Evolutionary conservation across 2,888 invertebrate species (phyloP), one percentile per base, ranked within the genome.

Genomic region (Platerodrilus igneus): DNA sequence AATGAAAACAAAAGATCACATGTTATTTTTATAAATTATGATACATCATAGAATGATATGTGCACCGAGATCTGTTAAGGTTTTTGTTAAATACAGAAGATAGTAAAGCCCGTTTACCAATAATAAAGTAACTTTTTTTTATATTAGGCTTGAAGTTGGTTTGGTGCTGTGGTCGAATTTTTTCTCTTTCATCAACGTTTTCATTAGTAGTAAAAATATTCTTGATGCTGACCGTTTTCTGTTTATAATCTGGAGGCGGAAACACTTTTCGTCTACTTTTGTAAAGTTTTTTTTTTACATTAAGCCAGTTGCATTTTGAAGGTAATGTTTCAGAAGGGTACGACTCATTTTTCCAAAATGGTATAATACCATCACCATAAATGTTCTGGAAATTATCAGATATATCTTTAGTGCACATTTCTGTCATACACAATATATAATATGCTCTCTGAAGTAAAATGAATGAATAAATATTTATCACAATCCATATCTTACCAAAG

Each of bases 11-110:
- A n/a, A n/a, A n/a, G n/a, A n/a, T n/a, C n/a, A n/a, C n/a, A n/a
- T n/a, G n/a, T n/a, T n/a, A n/a, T n/a, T n/a, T n/a, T 56, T 56
- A 63, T 34, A 64, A 55, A 47, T 57, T 59, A 54, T 59, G 59
- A 36, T 46, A 49, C 40, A 59, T 50, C 40, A 64, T 47, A 15
- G 58, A 57, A 44, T 64, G 62, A 48, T 59, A 56, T 28, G 36
- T 51, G 56, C 61, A 63, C 17, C 42, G 43, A 9, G 25, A 31
- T 33, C 44, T 49, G 25, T 47, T 48, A 40, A 48, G 50, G 29
- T 46, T 45, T 33, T 23, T 35, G 44, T 53, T 58, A 32, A 64
- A 57, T 38, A 57, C 55, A 31, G 62, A 53, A 36, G 60, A 51
- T 29, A 63, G 47, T 31, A 63, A 48, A 37, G 54, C 59, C 15